Evolutionary conservation across 1,140 invertebrate genomes (phyloP).

Genomic region (Drosophila cardini): DNA sequence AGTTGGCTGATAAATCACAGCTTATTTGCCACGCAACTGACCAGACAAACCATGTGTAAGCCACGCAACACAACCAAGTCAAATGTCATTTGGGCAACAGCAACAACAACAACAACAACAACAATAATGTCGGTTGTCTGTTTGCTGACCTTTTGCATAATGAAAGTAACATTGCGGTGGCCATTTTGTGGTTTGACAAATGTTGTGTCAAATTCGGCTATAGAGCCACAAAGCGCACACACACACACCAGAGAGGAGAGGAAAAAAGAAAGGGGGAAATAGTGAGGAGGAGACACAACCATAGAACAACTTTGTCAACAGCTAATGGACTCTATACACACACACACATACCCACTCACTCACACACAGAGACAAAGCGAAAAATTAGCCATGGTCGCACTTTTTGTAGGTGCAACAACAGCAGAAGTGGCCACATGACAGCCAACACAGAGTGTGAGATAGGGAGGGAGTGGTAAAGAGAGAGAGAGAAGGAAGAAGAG

Average conservation of each 20-base stretch:
- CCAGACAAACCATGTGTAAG: conserved; percentile 41
- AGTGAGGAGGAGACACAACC: conserved; percentile 33
- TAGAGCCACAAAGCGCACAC: conserved; percentile 61
- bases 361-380: conserved; percentile 50
- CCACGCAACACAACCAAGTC: conserved; percentile 45
- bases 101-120: conserved; percentile 1
- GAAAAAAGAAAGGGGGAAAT: background rate
- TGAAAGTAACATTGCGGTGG: conserved; percentile 79
- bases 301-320: conserved; percentile 79
- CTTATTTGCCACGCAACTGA: conserved; percentile 61
- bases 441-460: conserved; percentile 20
- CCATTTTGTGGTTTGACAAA: conserved; percentile 82
- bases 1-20: conserved; percentile 62
- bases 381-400: conserved; percentile 69
- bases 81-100: conserved; percentile 60
- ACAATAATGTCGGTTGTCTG: conserved; percentile 21
- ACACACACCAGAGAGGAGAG: background rate
- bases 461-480: background rate
- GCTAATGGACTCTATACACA: conserved; percentile 70
- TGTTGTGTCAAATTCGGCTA: conserved; percentile 82
- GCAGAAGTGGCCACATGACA: conserved; percentile 49
- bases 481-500: background rate
- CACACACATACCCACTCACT: too few relatives aligned
- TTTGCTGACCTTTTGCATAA: conserved; percentile 80
- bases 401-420: conserved; percentile 58